phyloP scores from a whole-genome alignment of 2,113 vertebrate genomes.

The Thunnus thynnus region DNA sequence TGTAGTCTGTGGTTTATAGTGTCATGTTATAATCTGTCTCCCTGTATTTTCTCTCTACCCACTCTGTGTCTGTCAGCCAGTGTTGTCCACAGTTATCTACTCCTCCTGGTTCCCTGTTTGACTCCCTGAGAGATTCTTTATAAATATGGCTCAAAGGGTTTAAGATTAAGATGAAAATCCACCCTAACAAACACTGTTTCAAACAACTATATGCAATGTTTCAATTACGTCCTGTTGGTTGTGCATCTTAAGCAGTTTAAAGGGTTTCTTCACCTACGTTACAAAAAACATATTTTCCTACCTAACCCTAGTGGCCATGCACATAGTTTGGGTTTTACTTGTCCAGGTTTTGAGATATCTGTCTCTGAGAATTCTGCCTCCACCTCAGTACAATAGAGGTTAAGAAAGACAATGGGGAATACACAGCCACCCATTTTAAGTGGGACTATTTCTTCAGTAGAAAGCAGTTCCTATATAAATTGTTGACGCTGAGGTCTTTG shows the following conservation, averaged over 20 bases:
- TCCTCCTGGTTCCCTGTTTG: conserved; percentile 20
- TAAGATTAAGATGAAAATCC: conserved; percentile 44
- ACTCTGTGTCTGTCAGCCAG: conserved; percentile 55
- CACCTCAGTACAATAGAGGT: no score
- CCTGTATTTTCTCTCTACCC: conserved; percentile 53
- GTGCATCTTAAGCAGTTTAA: no score
- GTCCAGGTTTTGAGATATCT: not conserved
- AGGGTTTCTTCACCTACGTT: not conserved
- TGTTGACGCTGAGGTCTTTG: no score
- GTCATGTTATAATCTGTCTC: conserved; percentile 59
- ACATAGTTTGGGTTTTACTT: not conserved
- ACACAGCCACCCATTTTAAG: not conserved
- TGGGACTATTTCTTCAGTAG: not conserved
- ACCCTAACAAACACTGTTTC: conserved; percentile 16
- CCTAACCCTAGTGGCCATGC: not conserved
- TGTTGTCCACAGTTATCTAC: conserved; percentile 44
- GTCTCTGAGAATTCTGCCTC: not conserved
- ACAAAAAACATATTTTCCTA: not conserved
- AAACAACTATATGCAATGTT: not conserved
- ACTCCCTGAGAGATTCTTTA: conserved; percentile 34
- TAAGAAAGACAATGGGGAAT: no score
- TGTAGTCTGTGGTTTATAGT: conserved; percentile 62
- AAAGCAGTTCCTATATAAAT: not conserved
- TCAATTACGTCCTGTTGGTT: not conserved
- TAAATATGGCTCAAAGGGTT: conserved; percentile 3